Percentiles rank a stretch among this genome's conserved stretches.
phyloP scores from a whole-genome alignment of 2,888 invertebrate genomes.

The Epinotia brunnichana region DNA sequence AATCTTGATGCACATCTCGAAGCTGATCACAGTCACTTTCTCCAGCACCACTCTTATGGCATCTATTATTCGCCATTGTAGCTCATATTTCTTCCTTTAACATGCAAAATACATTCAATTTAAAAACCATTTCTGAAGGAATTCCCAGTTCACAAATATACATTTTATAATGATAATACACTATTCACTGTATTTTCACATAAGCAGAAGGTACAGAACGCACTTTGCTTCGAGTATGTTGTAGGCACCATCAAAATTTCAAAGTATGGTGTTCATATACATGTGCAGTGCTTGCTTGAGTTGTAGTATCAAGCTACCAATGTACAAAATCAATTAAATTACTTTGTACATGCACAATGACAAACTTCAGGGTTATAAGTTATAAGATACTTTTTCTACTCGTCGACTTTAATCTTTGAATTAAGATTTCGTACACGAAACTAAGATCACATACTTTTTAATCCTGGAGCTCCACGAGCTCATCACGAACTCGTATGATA shows the following conservation, averaged over 20 bases:
- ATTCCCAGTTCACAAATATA: no score
- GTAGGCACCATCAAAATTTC: background rate
- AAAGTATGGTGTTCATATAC: background rate
- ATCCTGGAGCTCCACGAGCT: no score
- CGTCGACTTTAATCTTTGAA: no score
- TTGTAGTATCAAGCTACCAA: background rate
- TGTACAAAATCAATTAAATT: background rate
- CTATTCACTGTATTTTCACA: no score
- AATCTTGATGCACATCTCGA: conserved; percentile 82
- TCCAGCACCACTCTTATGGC: conserved; percentile 76
- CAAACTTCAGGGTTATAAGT: no score
- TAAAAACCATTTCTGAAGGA: background rate
- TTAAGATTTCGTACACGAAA: no score
- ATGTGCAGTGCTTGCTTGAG: background rate
- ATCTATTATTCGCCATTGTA: conserved; percentile 79
- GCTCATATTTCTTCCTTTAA: conserved; percentile 71
- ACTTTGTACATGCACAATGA: no score
- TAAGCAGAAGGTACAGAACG: background rate
- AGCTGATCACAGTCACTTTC: conserved; percentile 75
- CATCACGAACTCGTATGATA: no score
- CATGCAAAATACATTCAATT: conserved; percentile 7
- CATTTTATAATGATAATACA: background rate
- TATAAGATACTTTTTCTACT: no score
- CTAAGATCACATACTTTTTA: no score
- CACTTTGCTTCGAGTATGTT: background rate